Evolutionary conservation across 1,140 invertebrate genomes (phyloP), one percentile per base, ranked within the genome.

Genomic region (Liolophura sinensis): DNA sequence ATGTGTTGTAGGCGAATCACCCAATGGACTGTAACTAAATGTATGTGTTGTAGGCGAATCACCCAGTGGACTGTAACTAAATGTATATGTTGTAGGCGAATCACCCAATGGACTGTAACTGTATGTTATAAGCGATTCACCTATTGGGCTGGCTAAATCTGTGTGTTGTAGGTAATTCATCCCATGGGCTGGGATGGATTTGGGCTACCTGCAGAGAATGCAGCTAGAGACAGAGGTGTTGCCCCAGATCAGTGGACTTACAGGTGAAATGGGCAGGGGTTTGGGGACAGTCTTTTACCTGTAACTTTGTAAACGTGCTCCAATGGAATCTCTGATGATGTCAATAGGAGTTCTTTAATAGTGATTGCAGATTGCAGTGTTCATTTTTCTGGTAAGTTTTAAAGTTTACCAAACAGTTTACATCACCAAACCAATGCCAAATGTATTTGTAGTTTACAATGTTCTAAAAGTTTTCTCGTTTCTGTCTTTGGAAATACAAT

Each of bases 151-250:
- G 31, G 9, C 31, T 40, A 40, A 40, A 40, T 40, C 31, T 40
- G 9, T 64, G 31, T 47, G 62, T 69, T 60, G 60, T 46, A 87
- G 82, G 90, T 93, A 0, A 87, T 99, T 65, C 95, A 98, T 86
- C 97, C 97, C n/a, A 99, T 99, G 86, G 98, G 98, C 1, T 99
- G 96, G 95, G 98, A 99, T 89, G 93, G 97, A 11, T 99, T 99
- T 90, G 98, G 98, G 48, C 87, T 99, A 55, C 98, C 97, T 24
- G 98, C 98, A 4, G 98, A 99, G 86, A 99, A 99, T 90, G 98
- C 98, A 62, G 97, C 98, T 9, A 91, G 95, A 65, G 91, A 97
- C 79, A 87, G 89, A 52, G 89, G 91, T 54, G 85, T 95, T 46
- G 84, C 90, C 74, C 92, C 97, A 7, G 85, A 88, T 24, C 79